Evolutionary conservation across 2,113 vertebrate genomes (phyloP), one percentile per base, ranked within the genome.

Genomic region (Archilochus colubris): DNA sequence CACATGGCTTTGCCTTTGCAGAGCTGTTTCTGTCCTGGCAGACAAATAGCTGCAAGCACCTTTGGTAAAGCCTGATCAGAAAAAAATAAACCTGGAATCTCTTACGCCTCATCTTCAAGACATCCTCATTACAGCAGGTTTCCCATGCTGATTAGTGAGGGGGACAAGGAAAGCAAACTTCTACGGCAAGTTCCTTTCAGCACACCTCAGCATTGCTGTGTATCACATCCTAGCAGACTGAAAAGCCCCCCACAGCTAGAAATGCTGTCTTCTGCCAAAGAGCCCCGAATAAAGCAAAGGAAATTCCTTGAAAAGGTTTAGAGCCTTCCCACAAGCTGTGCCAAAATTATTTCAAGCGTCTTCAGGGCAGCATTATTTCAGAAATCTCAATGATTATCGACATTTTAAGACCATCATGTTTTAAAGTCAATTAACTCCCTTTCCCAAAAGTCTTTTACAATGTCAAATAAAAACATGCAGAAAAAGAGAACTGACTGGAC

Each of bases 261-360:
- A 94, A 69, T 1, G 33, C 40, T 70, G 25, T 28, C 55, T 55
- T 76, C 82, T 85, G 82, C 88, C 93, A 94, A 58, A 76, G 27
- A 92, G 31, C 62, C 67, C 82, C 53, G 82, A 94, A 96, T 67
- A 85, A 94, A 93, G 75, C 75, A 73, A 91, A 89, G 75, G 62
- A 59, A 92, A 68, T 75, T 57, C 85, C 95, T 54, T 91, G 82
- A 93, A 88, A 91, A 95, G 59, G 67, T 91, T 94, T 46, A 76
- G 33, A 94, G 87, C 67, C 93, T 96, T 94, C 93, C 89, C 85
- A 92, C 82, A 92, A 87, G 79, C 82, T 59, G 87, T 89, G 91
- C 94, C 96, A 96, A 82, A 88, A 70, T 5, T 48, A 72, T 67
- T 58, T n/a, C 74, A 30, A 93, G 74, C 7, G 43, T 80, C 87